Base-by-base conservation (phyloP, 2,113 vertebrate species). In the Callocephalon fimbriatum region DNA sequence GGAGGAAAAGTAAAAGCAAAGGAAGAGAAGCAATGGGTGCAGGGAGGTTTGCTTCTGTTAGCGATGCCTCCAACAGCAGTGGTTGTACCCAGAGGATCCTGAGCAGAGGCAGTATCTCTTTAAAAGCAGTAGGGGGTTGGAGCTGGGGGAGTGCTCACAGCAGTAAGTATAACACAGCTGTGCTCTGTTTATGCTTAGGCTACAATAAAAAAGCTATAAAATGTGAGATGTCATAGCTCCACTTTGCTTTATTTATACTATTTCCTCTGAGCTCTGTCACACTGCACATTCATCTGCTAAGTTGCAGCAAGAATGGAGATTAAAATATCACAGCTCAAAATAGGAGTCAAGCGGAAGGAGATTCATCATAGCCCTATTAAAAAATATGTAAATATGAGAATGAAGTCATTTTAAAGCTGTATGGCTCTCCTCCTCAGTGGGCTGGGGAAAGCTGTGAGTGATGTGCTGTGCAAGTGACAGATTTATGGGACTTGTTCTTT, bases 131-230 rank as follows among this genome's bases (percentile, higher is more conserved):
- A 94, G 97, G 98, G 98, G 97, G 91, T 23, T 94, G 91, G 88
- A 90, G 93, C 85, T 90, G 94, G 95, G 97, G 97, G 97, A 97
- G 96, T 68, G 94, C 97, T 97, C 97, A 88, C 97, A 98, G 98
- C 97, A 89, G 98, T 98, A 98, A 98, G 97, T 98, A 98, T 98
- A 98, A 98, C 98, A 98, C 98, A 99, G 98, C 98, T 99, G 98
- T 96, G 97, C 96, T 98, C 97, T 98, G 98, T 99, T 99, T 98
- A 98, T 98, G 97, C 98, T 98, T 97, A 96, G 96, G 97, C 97
- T 98, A 98, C 98, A 98, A 98, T 98, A 98, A 98, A 98, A 98
- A 98, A 97, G 98, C 98, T 98, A 98, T 98, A 98, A 98, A 98
- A 98, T 98, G 98, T 97, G 98, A 98, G 98, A 98, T 98, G 98